These are phyloP conservation scores for Penaeus japonicus DNA, from an alignment of 1,140 invertebrate genomes.

Conservation along the genomic window DNA sequence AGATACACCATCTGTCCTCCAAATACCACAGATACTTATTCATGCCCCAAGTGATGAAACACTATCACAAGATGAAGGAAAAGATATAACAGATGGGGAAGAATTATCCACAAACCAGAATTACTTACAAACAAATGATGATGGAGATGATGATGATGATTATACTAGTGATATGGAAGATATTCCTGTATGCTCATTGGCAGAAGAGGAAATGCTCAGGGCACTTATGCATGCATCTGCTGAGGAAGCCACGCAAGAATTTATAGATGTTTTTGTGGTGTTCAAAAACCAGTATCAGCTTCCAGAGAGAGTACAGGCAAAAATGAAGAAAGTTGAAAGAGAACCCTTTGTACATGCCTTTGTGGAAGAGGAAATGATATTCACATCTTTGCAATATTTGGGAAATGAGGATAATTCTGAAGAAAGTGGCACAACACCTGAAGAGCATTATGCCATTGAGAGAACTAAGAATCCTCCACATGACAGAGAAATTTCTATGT, in stretches of 20 bases:
- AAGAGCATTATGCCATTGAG: too few relatives aligned
- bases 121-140: background rate
- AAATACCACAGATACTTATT: slow-evolving; percentile 39
- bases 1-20: background rate
- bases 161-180: slow-evolving; percentile 50
- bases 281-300: slow-evolving; percentile 45
- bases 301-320: slow-evolving; percentile 46
- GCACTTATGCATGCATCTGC: slow-evolving; percentile 51
- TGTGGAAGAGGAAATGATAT: slow-evolving; percentile 29
- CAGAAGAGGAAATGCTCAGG: slow-evolving; percentile 52
- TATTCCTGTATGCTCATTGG: slow-evolving; percentile 51
- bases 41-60: slow-evolving; percentile 37
- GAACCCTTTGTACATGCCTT: slow-evolving; percentile 1
- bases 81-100: background rate
- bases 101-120: background rate
- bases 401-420: too few relatives aligned
- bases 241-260: slow-evolving; percentile 39
- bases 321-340: slow-evolving; percentile 43
- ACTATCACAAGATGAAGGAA: background rate
- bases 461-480: too few relatives aligned
- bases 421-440: too few relatives aligned
- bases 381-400: too few relatives aligned
- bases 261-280: slow-evolving; percentile 42
- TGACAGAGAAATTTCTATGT: too few relatives aligned
- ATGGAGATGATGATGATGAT: background rate